A percentile compares a stretch with the other conserved stretches of the same genome.
phyloP scores from a whole-genome alignment of 2,888 invertebrate genomes.

The Dyspetes luteomarginatus region DNA sequence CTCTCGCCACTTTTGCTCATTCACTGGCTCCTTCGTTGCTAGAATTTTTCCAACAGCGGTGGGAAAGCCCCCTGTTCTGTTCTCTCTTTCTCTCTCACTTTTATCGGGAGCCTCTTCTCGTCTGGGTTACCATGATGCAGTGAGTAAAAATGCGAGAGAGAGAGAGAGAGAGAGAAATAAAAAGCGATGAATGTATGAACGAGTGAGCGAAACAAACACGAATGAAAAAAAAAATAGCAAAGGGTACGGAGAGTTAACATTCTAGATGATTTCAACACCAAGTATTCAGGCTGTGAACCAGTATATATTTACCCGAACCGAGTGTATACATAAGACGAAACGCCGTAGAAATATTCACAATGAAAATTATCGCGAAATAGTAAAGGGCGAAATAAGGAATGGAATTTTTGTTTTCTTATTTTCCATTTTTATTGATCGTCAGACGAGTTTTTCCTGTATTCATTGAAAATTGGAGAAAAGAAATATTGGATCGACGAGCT shows the following conservation, averaged over 20 bases:
- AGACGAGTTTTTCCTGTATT: background rate
- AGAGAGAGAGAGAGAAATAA: slow-evolving; percentile 2
- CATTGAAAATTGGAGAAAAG: background rate
- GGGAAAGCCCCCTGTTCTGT: background rate
- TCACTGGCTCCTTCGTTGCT: slow-evolving; percentile 5
- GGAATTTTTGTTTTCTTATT: background rate
- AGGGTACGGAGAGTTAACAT: slow-evolving; percentile 19
- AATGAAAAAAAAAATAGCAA: slow-evolving; percentile 27
- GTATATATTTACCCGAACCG: slow-evolving; percentile 3
- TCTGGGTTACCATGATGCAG: background rate
- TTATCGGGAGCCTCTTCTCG: slow-evolving; percentile 5
- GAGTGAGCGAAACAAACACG: background rate
- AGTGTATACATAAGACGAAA: background rate
- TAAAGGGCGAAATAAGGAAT: background rate
- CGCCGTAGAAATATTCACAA: background rate
- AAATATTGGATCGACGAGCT: too few relatives aligned
- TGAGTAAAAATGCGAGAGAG: background rate
- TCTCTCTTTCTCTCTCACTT: background rate
- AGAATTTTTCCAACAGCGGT: slow-evolving; percentile 46
- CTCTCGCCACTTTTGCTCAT: slow-evolving; percentile 17
- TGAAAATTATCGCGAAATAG: background rate
- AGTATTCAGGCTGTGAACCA: slow-evolving; percentile 33
- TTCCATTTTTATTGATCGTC: background rate
- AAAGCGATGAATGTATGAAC: slow-evolving; percentile 39
- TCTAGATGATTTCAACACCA: slow-evolving; percentile 56